Percentiles rank a stretch among this genome's conserved stretches.
phyloP scores from a whole-genome alignment of 64 coral and sea anemone species.

The Trachythela sp. region DNA sequence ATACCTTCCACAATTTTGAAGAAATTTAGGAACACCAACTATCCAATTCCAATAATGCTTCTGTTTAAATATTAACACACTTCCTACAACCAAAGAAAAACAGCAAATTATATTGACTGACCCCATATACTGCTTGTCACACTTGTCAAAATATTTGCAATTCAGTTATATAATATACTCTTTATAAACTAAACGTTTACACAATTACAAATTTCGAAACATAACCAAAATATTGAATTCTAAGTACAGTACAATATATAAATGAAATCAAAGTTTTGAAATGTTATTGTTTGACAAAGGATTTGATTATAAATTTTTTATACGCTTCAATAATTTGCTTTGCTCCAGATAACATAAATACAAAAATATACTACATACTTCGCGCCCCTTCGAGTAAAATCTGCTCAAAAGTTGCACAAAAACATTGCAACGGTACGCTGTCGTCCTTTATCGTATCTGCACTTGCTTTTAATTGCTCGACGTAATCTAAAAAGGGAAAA shows the following conservation, averaged over 20 bases:
- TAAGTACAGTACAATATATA: not conserved
- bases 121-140: not conserved
- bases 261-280: not conserved
- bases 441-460: not conserved
- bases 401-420: not conserved
- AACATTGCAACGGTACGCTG: not conserved
- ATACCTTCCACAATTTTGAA: constrained; percentile 1
- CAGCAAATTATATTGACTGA: not conserved
- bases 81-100: not conserved
- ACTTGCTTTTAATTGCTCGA: constrained; percentile 7
- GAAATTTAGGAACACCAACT: not conserved
- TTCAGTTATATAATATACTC: too few species aligned
- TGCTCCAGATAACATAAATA: not conserved
- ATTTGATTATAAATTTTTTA: not conserved
- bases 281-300: not conserved
- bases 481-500: not conserved
- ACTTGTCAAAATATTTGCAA: too few species aligned
- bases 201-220: too few species aligned
- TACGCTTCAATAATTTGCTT: not conserved
- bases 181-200: too few species aligned
- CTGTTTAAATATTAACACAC: not conserved
- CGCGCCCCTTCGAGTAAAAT: not conserved
- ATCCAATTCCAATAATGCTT: constrained; percentile 5
- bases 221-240: too few species aligned
- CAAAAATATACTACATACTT: not conserved